These are phyloP conservation scores for Boleophthalmus pectinirostris DNA, from an alignment of 2,113 vertebrate species.

Conservation along the genomic window DNA sequence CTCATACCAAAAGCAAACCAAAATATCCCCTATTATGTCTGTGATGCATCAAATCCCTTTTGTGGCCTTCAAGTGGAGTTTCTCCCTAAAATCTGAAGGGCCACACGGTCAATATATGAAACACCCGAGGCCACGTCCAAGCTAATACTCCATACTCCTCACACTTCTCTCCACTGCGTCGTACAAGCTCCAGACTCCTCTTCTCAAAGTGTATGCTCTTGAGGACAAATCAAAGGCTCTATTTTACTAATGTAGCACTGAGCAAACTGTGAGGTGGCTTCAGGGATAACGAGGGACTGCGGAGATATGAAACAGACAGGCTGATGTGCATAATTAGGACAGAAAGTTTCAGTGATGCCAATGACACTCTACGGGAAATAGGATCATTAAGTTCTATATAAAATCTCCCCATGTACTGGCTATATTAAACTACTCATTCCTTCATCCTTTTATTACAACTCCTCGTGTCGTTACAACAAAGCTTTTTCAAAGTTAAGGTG, in stretches of 20 bases:
- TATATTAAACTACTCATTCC: slow-evolving; percentile 66
- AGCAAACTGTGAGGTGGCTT: slow-evolving; percentile 70
- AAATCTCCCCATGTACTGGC: slow-evolving; percentile 54
- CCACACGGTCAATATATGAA: slow-evolving; percentile 72
- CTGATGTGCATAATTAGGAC: slow-evolving; percentile 84
- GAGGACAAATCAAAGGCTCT: slow-evolving; percentile 76
- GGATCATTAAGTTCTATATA: slow-evolving; percentile 79
- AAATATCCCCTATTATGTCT: slow-evolving; percentile 70
- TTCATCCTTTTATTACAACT: slow-evolving; percentile 69
- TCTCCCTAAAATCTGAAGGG: slow-evolving; percentile 50
- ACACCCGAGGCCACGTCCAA: slow-evolving; percentile 58
- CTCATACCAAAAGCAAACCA: slow-evolving; percentile 63
- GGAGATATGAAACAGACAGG: slow-evolving; percentile 78
- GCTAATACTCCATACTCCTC: slow-evolving; percentile 18
- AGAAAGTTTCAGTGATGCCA: slow-evolving; percentile 76
- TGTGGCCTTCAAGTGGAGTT: slow-evolving; percentile 59
- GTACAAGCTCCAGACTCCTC: slow-evolving; percentile 34
- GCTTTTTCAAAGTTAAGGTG: slow-evolving; percentile 67
- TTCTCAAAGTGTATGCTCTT: slow-evolving; percentile 58
- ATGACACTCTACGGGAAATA: slow-evolving; percentile 74
- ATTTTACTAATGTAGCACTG: slow-evolving; percentile 78
- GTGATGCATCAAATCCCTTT: slow-evolving; percentile 67
- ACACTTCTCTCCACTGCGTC: slow-evolving; percentile 28
- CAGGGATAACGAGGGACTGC: slow-evolving; percentile 75
- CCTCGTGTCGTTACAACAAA: slow-evolving; percentile 64